Evolutionary conservation across 2,113 vertebrate genomes (phyloP), one percentile per base, ranked within the genome.

Genomic region (Pseudonaja textilis): DNA sequence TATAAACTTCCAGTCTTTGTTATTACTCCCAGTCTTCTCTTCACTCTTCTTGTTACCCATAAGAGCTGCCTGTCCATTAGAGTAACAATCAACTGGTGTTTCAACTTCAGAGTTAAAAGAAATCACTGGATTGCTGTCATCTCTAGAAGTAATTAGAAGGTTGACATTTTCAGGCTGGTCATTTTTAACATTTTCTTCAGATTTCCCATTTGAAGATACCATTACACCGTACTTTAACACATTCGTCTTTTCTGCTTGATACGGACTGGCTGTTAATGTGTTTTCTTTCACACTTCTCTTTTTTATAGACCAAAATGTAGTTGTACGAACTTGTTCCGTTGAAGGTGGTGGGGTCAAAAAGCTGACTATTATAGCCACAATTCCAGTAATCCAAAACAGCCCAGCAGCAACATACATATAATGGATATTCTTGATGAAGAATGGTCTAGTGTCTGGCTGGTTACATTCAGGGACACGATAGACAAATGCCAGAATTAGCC

Each of bases 381-480:
- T 94, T 20, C 98, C 98, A 18, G 99, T 99, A 96, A 99, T 96
- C 99, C 99, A 99, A 95, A 99, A 99, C 55, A 99, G 97, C 0
- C 94, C 97, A 0, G 98, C 98, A 0, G 99, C 99, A 94, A 99
- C 97, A 56, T 99, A 99, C 99, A 99, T 99, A 96, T 99, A 99
- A 92, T 99, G 99, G 92, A 99, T 93, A 34, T 97, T 96, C 92
- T 97, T 97, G 93, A 99, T 98, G 95, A 99, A 99, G 92, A 87
- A 87, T 0, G 99, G 99, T 88, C 99, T 98, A 55, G 98, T 96
- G 91, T 99, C 99, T 0, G 97, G 98, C 94, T 98, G 98, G 97
- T 99, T 97, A 92, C 99, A 99, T 92, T 97, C 98, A 0, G 99
- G 99, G 90, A 97, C 98, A 20, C 98, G 98, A 97, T 99, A 99